A percentile compares a stretch with the other conserved stretches of the same genome.
phyloP scores from a whole-genome alignment of 2,888 invertebrate genomes.

The Sarcophaga caerulescens region DNA sequence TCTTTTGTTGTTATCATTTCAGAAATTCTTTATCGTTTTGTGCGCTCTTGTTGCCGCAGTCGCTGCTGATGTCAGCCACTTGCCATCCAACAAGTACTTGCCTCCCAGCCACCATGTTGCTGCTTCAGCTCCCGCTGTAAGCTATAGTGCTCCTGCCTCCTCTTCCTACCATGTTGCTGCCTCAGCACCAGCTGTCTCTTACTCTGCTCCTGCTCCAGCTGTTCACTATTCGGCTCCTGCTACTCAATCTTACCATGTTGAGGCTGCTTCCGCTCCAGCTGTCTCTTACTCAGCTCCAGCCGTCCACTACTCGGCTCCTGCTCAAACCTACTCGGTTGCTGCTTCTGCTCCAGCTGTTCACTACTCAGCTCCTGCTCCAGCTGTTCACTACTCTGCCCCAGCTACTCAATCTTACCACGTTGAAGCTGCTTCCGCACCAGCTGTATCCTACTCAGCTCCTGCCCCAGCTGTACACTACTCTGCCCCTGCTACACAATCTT shows the following conservation, averaged over 20 bases:
- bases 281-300: slow-evolving; percentile 4
- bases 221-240: slow-evolving; percentile 67
- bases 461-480: slow-evolving; percentile 24
- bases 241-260: slow-evolving; percentile 22
- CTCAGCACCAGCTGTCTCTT: slow-evolving; percentile 63
- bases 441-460: slow-evolving; percentile 24
- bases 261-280: slow-evolving; percentile 51
- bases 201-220: slow-evolving; percentile 66
- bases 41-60: slow-evolving; percentile 63
- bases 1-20: slow-evolving; percentile 13
- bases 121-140: slow-evolving; percentile 53
- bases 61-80: slow-evolving; percentile 74
- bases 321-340: slow-evolving; percentile 23
- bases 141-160: slow-evolving; percentile 68
- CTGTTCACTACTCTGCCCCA: slow-evolving; percentile 20
- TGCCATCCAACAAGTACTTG: slow-evolving; percentile 74
- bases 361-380: slow-evolving; percentile 67
- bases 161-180: slow-evolving; percentile 39
- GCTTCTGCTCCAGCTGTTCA: slow-evolving; percentile 37
- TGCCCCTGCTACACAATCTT: slow-evolving; percentile 15
- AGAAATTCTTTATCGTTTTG: slow-evolving; percentile 65
- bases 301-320: slow-evolving; percentile 21
- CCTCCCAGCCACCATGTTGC: slow-evolving; percentile 72
- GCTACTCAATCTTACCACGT: slow-evolving; percentile 47
- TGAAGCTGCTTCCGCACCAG: slow-evolving; percentile 32